Base-by-base conservation (phyloP, 2,113 vertebrate species). In the Hydrolagus affinis region DNA sequence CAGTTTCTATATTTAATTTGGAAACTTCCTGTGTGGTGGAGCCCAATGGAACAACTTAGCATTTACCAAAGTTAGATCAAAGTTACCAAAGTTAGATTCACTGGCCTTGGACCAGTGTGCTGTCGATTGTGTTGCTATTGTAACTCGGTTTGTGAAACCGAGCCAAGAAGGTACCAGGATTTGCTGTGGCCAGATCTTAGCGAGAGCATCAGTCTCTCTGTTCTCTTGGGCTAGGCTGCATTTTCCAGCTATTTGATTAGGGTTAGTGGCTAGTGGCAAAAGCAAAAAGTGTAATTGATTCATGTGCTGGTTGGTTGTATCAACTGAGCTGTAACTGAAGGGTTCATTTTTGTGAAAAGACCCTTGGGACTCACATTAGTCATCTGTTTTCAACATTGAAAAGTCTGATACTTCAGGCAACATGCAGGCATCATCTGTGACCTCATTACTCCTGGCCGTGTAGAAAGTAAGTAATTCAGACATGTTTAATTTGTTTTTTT, bases 311-410 rank as follows among this genome's bases (percentile, higher is more conserved):
- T 83, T 66, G 25, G 25, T 66, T 83, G 64, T 28, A 66, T 62
- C 78, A 83, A 28, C 17, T 8, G 17, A 28, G 19, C 60, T 66
- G 25, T 17, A 30, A 83, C 6, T 80, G 77, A 62, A 60, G 12
- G 77, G 8, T 66, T 80, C 59, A 30, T 19, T 77, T 76, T 60
- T 77, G 60, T 59, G n/a, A 60, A 83, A 83, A 32, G 60, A 19
- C 25, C 17, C 62, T 32, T 19, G 14, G 25, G 62, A 19, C 62
- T 64, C 62, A 12, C 23, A 78, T 60, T 78, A 78, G 8, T 60
- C n/a, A 25, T 28, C 57, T 32, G 17, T 10, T 32, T 83, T 83
- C 62, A 83, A 19, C 4, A 30, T 11, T 19, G 17, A 56, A 44
- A 21, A 44, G 30, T 74, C 30, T 9, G 32, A 19, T 57, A 56